Base-by-base conservation (phyloP, 2,888 invertebrate genomes). In the Oligia latruncula region DNA sequence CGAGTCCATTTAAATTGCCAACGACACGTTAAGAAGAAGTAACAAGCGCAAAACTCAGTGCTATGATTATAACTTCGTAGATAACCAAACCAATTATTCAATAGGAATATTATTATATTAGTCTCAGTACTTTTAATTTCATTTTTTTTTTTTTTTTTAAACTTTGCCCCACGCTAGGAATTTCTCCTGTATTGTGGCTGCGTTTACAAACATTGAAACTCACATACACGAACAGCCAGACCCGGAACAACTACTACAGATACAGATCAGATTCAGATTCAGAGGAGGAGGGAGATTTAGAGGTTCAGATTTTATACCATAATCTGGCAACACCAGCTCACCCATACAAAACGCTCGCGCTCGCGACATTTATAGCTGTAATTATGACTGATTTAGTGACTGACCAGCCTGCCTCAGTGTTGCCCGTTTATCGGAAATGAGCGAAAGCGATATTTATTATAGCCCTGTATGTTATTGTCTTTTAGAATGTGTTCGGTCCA, bases 381-480 rank as follows among this genome's bases (percentile, higher is more conserved):
- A 92, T 92, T 91, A 92, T 90, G 85, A 90, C 90, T 91, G 91
- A 92, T 92, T 92, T 92, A 92, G 85, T 82, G 89, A 86, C 83
- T 87, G 81, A 74, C 82, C 86, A 77, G 77, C 81, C 80, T 88
- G 88, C 82, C 80, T 83, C 72, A 81, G 85, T 84, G 80, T 74
- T 86, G 79, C 79, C 83, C 84, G 73, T 89, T 84, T 81, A 87
- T 87, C 82, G 88, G 78, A 82, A 86, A 85, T 87, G 67, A 87
- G 76, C 71, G 77, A 87, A 83, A 73, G 43, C 77, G 62, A 49
- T 87, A 86, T 87, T 87, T 87, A 87, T 86, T 83, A 58, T 58
- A 40, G 60, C 35, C 68, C 68, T 85, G 81, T 78, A 23, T 87
- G 80, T 80, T 77, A 87, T 87, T 85, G 83, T 80, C 80, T 80